phyloP scores from a whole-genome alignment of 2,113 vertebrate genomes.

The Dryoscopus gambensis region DNA sequence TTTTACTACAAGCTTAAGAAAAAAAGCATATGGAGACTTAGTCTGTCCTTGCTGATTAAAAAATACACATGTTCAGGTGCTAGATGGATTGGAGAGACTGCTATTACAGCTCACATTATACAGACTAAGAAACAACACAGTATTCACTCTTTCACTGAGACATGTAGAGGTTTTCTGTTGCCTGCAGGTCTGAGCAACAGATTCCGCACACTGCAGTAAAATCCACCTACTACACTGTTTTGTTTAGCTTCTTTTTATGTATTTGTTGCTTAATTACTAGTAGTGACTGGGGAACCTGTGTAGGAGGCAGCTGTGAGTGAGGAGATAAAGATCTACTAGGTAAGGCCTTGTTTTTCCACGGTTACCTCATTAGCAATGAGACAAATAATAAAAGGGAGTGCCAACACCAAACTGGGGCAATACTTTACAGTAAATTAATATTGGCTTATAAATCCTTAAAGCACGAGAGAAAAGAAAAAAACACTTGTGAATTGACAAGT shows the following conservation, averaged over 20 bases:
- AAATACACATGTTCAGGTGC: fast-evolving
- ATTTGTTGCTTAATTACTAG: not conserved
- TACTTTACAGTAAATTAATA: not conserved
- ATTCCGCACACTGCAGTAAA: not conserved
- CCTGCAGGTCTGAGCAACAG: not conserved
- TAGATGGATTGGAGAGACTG: not conserved
- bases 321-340: not conserved
- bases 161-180: not conserved
- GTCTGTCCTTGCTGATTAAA: not conserved
- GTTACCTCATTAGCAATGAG: not conserved
- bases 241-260: not conserved
- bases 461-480: not conserved
- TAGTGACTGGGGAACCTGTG: not conserved
- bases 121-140: not conserved
- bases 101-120: not conserved
- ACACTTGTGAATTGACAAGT: not conserved
- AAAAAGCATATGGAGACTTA: not conserved
- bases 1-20: not conserved
- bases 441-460: not conserved
- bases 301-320: not conserved
- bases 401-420: not conserved
- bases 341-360: not conserved
- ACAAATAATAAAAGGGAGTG: not conserved
- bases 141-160: not conserved
- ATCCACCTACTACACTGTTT: not conserved